Evolutionary conservation across 2,797 vertebrate species (phyloP), one percentile per base, ranked within the genome.

Genomic region (Cyclopterus lumpus): DNA sequence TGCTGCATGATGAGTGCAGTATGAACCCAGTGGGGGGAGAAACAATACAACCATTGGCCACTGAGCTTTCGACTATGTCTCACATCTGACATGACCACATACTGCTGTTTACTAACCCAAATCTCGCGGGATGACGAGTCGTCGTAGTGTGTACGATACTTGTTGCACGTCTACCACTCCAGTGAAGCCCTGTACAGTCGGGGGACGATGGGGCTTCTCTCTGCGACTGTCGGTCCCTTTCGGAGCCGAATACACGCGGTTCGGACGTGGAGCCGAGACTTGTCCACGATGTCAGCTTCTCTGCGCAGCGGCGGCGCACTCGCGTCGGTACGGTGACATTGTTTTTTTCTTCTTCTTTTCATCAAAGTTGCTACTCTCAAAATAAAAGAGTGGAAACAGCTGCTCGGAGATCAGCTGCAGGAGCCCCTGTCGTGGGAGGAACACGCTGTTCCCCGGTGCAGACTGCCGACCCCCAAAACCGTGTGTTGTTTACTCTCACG

Each of bases 121-220:
- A 5, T 81, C 80, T 87, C 88, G 83, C 81, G 88, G 84, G 75
- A 71, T 2, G 14, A 5, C 4, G 42, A 12, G 4, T 3, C 24
- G 1, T 40, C 1, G 12, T 1, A 3, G 6, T 3, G 1, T 12
- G 15, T 24, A 10, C 8, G 0, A 28, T 30, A 3, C 16, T 6
- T 42, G 30, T 40, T 2, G 20, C 46, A n/a, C 16, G 22, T 14
- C 14, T 2, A 18, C 15, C 20, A 26, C 58, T 57, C 6, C 34
- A 8, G n/a, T 24, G 46, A 34, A 44, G 32, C 54, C 8, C 6
- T 30, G 26, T 46, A 22, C 48, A 11, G 42, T 7, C n/a, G 26
- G 26, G 65, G 28, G 6, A 53, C 48, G 26, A 91, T 93, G 86
- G 88, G 77, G 28, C 55, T 91, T 2, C 32, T 92, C 9, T 86